Percentiles rank a stretch among this genome's conserved stretches.
Evolutionary conservation across 2,113 vertebrate genomes (phyloP).

Genomic region (Leptodactylus fuscus): DNA sequence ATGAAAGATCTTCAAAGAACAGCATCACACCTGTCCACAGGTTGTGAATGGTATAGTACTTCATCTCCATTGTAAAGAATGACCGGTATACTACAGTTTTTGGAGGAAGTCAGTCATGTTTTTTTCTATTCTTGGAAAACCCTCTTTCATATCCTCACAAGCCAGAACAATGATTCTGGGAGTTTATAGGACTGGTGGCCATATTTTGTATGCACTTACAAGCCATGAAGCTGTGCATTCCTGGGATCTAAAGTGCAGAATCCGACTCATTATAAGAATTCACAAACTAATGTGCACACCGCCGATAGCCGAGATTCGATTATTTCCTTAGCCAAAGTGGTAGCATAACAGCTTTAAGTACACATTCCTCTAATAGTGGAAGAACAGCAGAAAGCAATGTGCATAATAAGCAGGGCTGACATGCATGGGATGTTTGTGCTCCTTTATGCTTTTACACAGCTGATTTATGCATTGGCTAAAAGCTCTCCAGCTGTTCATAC

Average conservation of each 20-base stretch:
- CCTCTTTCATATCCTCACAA: too few species aligned
- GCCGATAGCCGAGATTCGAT: not conserved
- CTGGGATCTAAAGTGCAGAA: not conserved
- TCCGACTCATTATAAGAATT: not conserved
- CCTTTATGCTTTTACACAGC: not conserved
- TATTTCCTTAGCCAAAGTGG: not conserved
- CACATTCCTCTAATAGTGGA: not conserved
- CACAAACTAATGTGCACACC: not conserved
- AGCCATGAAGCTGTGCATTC: not conserved
- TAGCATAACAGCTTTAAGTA: not conserved
- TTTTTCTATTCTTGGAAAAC: too few species aligned
- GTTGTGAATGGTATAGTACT: too few species aligned
- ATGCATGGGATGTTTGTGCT: not conserved
- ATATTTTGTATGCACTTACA: not conserved
- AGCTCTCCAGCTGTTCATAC: constrained; percentile 40
- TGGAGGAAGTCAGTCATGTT: too few species aligned
- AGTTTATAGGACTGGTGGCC: too few species aligned
- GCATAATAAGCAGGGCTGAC: not conserved
- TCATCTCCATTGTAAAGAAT: too few species aligned
- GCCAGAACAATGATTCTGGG: too few species aligned
- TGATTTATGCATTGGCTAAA: constrained; percentile 41
- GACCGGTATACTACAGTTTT: too few species aligned
- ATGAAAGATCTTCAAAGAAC: too few species aligned
- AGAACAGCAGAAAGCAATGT: not conserved
- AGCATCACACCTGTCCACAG: too few species aligned